These are phyloP conservation scores for Fratercula arctica DNA, from an alignment of 2,797 vertebrate genomes.

Conservation along the genomic window DNA sequence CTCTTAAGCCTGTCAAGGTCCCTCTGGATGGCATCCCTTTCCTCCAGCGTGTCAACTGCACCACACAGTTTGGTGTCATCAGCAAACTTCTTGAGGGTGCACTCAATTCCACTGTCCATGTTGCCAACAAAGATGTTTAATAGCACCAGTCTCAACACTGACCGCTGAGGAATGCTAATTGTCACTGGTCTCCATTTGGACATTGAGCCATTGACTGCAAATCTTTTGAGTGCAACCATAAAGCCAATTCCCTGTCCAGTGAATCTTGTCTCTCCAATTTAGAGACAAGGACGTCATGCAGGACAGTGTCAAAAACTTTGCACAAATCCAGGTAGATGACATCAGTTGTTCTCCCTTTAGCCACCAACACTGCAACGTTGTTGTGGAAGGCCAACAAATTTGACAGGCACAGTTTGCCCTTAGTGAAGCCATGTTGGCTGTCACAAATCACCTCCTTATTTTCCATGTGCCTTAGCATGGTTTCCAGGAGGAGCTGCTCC, in stretches of 20 bases:
- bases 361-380: too few relatives aligned
- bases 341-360: too few relatives aligned
- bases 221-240: not conserved
- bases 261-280: not conserved
- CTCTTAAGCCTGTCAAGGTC: not conserved
- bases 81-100: too few relatives aligned
- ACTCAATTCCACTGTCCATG: too few relatives aligned
- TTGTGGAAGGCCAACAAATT: too few relatives aligned
- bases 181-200: not conserved
- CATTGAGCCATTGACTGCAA: not conserved
- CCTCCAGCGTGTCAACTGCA: too few relatives aligned
- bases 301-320: not conserved
- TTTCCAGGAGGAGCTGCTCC: not conserved
- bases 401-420: too few relatives aligned
- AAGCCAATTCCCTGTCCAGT: not conserved
- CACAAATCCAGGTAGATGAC: not conserved
- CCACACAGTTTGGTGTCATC: too few relatives aligned
- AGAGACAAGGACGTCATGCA: not conserved
- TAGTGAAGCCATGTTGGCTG: too few relatives aligned
- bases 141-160: not conserved
- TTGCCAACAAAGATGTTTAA: too few relatives aligned
- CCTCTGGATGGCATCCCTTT: not conserved
- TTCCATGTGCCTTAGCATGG: not conserved
- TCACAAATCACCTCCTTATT: too few relatives aligned
- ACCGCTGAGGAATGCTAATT: not conserved